Base-by-base conservation (phyloP, 2,113 vertebrate species). In the Cyprinodon brontotheroides region DNA sequence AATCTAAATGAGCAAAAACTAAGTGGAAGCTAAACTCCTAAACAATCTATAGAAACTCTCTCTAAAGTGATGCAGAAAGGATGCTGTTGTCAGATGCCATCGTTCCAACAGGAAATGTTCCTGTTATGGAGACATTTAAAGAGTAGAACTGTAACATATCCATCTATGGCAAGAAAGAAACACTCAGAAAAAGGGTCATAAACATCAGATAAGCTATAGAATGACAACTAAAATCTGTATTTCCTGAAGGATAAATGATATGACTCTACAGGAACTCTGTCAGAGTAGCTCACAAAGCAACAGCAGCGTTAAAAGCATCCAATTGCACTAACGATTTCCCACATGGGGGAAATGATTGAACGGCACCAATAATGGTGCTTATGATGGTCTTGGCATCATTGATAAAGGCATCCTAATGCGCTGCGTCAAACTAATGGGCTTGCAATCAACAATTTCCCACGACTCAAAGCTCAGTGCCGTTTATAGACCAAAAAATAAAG, bases 321-420 rank as follows among this genome's bases (percentile, higher is more conserved):
- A 50, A 68, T 48, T 72, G 82, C 69, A 76, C 68, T 71, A 84
- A 84, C 57, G 38, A 75, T 84, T 91, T 75, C 15, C 68, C 66
- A 79, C 70, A 53, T 70, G n/a, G 75, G 72, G 75, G 82, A 84
- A 89, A 78, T 71, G 60, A 77, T 82, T 74, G 48, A 85, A 87
- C 77, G 77, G 68, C 45, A 75, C 65, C 62, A 36, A 53, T 89
- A 84, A 90, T 86, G 82, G 88, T 82, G 86, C 72, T 68, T 67
- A 53, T 81, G 84, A 92, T 82, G 78, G 81, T 78, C 80, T 86
- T 82, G 75, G 81, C 78, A 84, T 74, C 65, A 29, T 66, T 68
- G 80, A 88, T 82, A 78, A 84, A 89, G 74, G 71, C 80, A 72
- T 87, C 74, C 79, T 87, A 86, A 88, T 82, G 77, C 78, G 70